A percentile compares a stretch with the other conserved stretches of the same genome.
Conservation (phyloP, 1,140 invertebrate species). For the Drosophila repleta region DNA sequence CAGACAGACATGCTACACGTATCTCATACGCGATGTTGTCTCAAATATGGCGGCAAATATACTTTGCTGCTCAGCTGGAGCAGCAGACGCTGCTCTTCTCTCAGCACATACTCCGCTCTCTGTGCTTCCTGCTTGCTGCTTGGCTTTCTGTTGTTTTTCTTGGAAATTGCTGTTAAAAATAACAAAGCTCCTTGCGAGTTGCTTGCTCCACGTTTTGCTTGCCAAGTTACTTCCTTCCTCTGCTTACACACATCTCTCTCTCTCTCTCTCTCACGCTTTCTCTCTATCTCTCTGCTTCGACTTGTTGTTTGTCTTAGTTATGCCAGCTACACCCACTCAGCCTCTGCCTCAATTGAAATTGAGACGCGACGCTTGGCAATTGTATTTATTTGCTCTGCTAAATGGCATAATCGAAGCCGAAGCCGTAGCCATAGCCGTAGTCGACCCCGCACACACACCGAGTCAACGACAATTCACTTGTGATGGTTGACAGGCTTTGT, state of each 20-base stretch:
- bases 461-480: background rate
- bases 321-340: slow-evolving; percentile 24
- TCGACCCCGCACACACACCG: background rate
- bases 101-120: background rate
- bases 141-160: slow-evolving; percentile 73
- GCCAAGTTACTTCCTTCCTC: slow-evolving; percentile 70
- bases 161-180: slow-evolving; percentile 80
- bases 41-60: slow-evolving; percentile 82
- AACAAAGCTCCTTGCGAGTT: slow-evolving; percentile 72
- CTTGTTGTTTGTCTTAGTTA: slow-evolving; percentile 68
- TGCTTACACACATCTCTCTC: background rate
- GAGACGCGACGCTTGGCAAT: slow-evolving; percentile 67
- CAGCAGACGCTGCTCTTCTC: slow-evolving; percentile 44
- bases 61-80: slow-evolving; percentile 60
- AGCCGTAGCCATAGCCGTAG: background rate
- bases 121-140: slow-evolving; percentile 26
- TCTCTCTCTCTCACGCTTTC: background rate
- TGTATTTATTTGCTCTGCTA: slow-evolving; percentile 79
- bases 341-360: slow-evolving; percentile 57
- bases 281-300: slow-evolving; percentile 16
- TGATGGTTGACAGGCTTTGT: slow-evolving; percentile 43
- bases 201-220: slow-evolving; percentile 46
- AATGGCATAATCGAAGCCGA: slow-evolving; percentile 73
- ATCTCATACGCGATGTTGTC: slow-evolving; percentile 76
- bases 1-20: slow-evolving; percentile 17